Evolutionary conservation across 2,888 invertebrate genomes (phyloP).

Genomic region (Electrophaes corylata): DNA sequence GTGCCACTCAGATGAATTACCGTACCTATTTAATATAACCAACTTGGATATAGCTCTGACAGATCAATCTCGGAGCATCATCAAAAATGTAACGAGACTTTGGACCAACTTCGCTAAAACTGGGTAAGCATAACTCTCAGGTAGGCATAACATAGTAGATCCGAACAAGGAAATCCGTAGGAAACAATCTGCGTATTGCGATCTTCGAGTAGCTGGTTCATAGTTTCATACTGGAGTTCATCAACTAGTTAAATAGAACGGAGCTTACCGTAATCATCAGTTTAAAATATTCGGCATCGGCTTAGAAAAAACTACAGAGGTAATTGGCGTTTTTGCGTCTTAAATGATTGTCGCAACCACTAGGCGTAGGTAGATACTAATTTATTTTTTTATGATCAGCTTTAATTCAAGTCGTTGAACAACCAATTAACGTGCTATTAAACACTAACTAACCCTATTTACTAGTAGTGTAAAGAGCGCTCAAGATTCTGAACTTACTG

Average conservation of each 20-base stretch:
- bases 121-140: conserved; percentile 56
- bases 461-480: background rate
- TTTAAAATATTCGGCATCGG: no score
- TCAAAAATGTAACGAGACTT: conserved; percentile 58
- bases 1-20: conserved; percentile 74
- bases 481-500: background rate
- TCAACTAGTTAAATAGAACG: background rate
- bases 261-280: background rate
- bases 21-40: conserved; percentile 69
- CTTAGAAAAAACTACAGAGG: no score
- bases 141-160: conserved; percentile 1
- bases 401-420: no score
- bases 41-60: conserved; percentile 66
- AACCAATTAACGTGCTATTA: background rate
- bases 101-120: conserved; percentile 71
- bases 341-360: no score
- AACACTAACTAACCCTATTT: background rate
- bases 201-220: background rate
- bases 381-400: no score
- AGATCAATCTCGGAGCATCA: conserved; percentile 57
- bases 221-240: background rate
- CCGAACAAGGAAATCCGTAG: background rate
- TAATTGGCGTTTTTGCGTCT: no score
- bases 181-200: background rate
- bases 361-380: no score